phyloP scores from a whole-genome alignment of 2,888 invertebrate species.

The Amphipoea oculea region DNA sequence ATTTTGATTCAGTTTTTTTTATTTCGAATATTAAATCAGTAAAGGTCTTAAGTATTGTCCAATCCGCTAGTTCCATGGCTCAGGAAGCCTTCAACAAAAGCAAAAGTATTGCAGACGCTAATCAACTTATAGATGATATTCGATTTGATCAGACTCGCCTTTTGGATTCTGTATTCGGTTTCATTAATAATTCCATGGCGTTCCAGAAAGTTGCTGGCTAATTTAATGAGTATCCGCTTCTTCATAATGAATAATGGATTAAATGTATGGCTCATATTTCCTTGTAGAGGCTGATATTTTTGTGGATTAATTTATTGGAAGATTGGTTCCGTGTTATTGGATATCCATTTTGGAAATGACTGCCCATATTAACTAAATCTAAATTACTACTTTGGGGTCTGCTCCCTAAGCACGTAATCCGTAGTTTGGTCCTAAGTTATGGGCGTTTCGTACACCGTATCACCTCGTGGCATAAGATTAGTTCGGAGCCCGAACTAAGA shows the following conservation, averaged over 20 bases:
- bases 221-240: constrained; percentile 44
- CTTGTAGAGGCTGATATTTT: constrained; percentile 22
- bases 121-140: constrained; percentile 45
- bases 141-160: constrained; percentile 20
- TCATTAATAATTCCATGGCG: constrained; percentile 48
- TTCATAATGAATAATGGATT: constrained; percentile 48
- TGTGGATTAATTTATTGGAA: constrained; percentile 19
- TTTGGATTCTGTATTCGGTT: constrained; percentile 40
- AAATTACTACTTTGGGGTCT: too few species aligned
- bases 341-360: background rate
- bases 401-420: too few species aligned
- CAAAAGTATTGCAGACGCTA: constrained; percentile 17
- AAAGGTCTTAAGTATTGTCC: background rate
- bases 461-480: too few species aligned
- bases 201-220: constrained; percentile 43
- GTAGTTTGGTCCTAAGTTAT: too few species aligned
- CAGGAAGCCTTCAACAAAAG: constrained; percentile 1
- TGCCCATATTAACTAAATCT: background rate
- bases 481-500: too few species aligned
- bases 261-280: constrained; percentile 49
- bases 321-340: constrained; percentile 32
- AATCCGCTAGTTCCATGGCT: background rate
- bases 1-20: too few species aligned
- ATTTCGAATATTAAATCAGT: constrained; percentile 15
- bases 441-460: too few species aligned